Percentiles rank a stretch among this genome's conserved stretches.
These are phyloP conservation scores for Pyrocoelia pectoralis DNA, from an alignment of 2,888 invertebrate genomes.

Conservation along the genomic window DNA sequence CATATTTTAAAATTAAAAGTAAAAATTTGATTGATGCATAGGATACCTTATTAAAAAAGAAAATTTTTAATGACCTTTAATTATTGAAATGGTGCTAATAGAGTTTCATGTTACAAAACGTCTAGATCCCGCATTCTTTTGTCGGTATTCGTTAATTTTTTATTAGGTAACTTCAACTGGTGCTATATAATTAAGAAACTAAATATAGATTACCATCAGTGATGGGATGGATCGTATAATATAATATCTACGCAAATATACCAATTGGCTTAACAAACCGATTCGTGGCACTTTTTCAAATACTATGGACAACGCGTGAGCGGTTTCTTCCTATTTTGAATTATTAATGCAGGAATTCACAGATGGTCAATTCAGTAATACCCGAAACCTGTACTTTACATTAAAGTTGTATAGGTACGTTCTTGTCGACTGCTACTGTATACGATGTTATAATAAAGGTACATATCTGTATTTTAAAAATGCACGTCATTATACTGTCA, in stretches of 20 bases:
- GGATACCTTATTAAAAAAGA: background rate
- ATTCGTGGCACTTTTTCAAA: background rate
- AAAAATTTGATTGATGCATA: background rate
- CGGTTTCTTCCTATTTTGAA: constrained; percentile 48
- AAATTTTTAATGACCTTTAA: constrained; percentile 5
- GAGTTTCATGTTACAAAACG: constrained; percentile 1
- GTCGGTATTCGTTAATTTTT: constrained; percentile 15
- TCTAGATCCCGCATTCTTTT: constrained; percentile 12
- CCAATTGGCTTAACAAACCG: constrained; percentile 1
- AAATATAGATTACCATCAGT: constrained; percentile 18
- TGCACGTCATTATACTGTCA: background rate
- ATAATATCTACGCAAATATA: constrained; percentile 19
- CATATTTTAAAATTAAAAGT: background rate
- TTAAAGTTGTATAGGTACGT: constrained; percentile 45
- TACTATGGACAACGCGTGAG: constrained; percentile 28
- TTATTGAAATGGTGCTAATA: constrained; percentile 14
- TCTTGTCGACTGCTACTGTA: background rate
- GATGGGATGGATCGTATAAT: constrained; percentile 14
- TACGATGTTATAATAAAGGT: background rate
- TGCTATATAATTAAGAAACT: constrained; percentile 16
- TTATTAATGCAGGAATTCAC: constrained; percentile 52
- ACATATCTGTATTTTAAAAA: background rate
- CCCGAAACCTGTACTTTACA: constrained; percentile 44
- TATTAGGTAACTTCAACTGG: constrained; percentile 7
- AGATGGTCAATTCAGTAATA: constrained; percentile 47